Evolutionary conservation across 2,888 invertebrate species (phyloP), one percentile per base, ranked within the genome.

Genomic region (Apodemia hepburni): DNA sequence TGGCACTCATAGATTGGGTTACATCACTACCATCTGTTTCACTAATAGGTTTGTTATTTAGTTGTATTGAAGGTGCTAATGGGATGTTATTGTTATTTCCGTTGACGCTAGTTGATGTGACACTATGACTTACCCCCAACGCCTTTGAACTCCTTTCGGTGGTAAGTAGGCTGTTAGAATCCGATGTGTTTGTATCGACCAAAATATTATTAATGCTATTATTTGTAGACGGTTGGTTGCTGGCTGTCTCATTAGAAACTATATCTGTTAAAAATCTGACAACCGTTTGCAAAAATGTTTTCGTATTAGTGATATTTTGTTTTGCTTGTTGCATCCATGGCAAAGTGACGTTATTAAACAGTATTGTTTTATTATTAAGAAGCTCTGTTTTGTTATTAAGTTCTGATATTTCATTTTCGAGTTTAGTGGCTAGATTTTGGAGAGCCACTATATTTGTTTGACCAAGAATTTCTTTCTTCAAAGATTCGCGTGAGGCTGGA

Each of bases 371-470:
- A 65, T 84, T 81, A 68, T 87, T 83, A 59, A 81, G 78, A 45
- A 86, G 71, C 22, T 79, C 74, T 9, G 85, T 82, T 61, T 90
- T 79, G 61, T 86, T 87, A 38, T 87, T 79, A 22, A 90, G 70
- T 66, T 87, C 80, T 64, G 81, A 80, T 59, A 90, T 80, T 70
- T 87, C 82, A 7, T 73, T 73, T 67, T 85, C 81, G 17, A 90
- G 64, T 60, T 84, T 77, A 0, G 73, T 69, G 65, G 77, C 79
- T 18, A 87, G 68, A 60, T 77, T 76, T 71, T 86, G 80, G 57
- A 88, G 76, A 35, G 79, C 78, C 42, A 77, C 73, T 47, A 80
- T 75, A 68, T 82, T 87, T 2, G 87, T 75, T 54, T 85, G 82
- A 59, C 77, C 79, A 35, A 77, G 62, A 15, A 91, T 68, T 63